phyloP scores from a whole-genome alignment of 2,113 vertebrate genomes.

The Echinops telfairi region DNA sequence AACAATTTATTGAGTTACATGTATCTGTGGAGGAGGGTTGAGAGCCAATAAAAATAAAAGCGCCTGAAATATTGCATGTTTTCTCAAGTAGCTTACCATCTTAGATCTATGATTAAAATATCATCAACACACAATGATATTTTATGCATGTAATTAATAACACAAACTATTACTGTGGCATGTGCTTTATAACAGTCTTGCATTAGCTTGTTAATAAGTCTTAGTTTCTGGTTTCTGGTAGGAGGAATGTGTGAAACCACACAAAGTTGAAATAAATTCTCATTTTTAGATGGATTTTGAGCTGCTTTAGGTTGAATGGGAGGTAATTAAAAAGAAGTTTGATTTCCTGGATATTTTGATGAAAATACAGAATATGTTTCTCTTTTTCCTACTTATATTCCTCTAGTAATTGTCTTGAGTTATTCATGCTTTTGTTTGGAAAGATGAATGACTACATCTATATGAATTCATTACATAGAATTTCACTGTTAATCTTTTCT shows the following conservation, averaged over 20 bases:
- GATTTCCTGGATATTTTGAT: constrained; percentile 1
- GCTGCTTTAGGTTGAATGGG: background rate
- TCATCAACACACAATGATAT: background rate
- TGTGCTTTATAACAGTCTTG: background rate
- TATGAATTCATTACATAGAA: background rate
- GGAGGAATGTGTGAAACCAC: background rate
- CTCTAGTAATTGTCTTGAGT: background rate
- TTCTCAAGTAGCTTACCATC: background rate
- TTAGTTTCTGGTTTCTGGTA: background rate
- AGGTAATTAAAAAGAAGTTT: background rate
- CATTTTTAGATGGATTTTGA: background rate
- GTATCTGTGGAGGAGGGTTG: background rate
- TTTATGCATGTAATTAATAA: constrained; percentile 13
- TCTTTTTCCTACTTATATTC: background rate
- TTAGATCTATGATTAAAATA: constrained; percentile 27
- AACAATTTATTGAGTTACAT: background rate
- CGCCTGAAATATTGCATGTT: background rate
- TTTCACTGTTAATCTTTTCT: background rate
- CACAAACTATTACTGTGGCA: background rate
- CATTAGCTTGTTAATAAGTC: background rate
- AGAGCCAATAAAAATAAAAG: background rate
- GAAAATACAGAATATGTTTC: background rate
- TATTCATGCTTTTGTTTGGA: background rate
- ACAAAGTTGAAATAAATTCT: background rate
- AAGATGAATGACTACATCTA: background rate